A percentile compares a stretch with the other conserved stretches of the same genome.
These are phyloP conservation scores for Actinernus sp. DNA, from an alignment of 92 coral and sea anemone genomes.

Conservation along the genomic window DNA sequence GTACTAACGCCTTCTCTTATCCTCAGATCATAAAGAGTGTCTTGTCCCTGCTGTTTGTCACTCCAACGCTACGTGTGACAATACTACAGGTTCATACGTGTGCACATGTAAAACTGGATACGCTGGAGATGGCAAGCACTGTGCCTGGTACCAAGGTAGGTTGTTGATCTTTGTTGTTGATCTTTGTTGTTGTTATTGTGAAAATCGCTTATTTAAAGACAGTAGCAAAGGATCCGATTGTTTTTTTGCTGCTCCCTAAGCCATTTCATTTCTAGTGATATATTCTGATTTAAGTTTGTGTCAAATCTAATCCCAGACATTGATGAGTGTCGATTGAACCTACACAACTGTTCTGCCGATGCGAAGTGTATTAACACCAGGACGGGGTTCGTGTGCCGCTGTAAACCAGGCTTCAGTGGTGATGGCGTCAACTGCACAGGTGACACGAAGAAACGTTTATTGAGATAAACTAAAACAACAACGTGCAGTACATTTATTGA, in stretches of 20 bases:
- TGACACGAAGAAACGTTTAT: too few relatives aligned
- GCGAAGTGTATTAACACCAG: slow-evolving; percentile 76
- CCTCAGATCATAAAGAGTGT: slow-evolving; percentile 80
- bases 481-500: too few relatives aligned
- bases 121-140: slow-evolving; percentile 82
- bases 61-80: slow-evolving; percentile 84
- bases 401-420: slow-evolving; percentile 80
- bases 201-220: too few relatives aligned
- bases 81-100: slow-evolving; percentile 75
- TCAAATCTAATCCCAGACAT: slow-evolving; percentile 66
- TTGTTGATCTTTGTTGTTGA: too few relatives aligned
- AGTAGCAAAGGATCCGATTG: too few relatives aligned
- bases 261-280: too few relatives aligned
- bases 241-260: too few relatives aligned
- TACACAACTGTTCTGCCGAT: slow-evolving; percentile 75
- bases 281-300: too few relatives aligned
- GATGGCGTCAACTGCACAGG: slow-evolving; percentile 79
- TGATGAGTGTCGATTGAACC: slow-evolving; percentile 72
- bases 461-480: too few relatives aligned
- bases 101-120: slow-evolving; percentile 82
- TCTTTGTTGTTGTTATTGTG: too few relatives aligned
- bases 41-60: slow-evolving; percentile 64
- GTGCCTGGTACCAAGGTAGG: slow-evolving; percentile 85
- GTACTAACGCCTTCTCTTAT: too few relatives aligned
- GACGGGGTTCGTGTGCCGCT: slow-evolving; percentile 69